Evolutionary conservation across 2,888 invertebrate genomes (phyloP).

Genomic region (Junonia oenone): DNA sequence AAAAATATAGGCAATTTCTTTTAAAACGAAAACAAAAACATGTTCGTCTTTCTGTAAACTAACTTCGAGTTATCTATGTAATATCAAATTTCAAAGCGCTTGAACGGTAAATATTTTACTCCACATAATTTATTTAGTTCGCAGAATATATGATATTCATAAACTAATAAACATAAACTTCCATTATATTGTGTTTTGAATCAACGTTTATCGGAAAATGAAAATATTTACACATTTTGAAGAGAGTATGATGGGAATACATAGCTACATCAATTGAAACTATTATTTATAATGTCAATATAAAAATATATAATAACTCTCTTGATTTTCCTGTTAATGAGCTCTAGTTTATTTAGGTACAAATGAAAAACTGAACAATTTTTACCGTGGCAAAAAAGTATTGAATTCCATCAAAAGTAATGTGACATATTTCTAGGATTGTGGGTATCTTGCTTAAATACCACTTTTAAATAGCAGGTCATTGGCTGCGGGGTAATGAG

Average conservation of each 20-base stretch:
- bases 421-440: not conserved
- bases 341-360: too few species aligned
- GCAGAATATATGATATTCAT: not conserved
- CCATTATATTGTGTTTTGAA: not conserved
- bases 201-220: not conserved
- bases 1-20: not conserved
- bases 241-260: too few species aligned
- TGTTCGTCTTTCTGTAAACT: not conserved
- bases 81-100: not conserved
- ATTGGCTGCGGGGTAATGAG: slow-evolving; percentile 40
- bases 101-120: not conserved
- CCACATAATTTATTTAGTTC: not conserved
- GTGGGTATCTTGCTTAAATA: slow-evolving; percentile 5
- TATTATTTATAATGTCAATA: too few species aligned
- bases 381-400: too few species aligned
- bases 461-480: slow-evolving; percentile 38
- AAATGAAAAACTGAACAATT: too few species aligned
- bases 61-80: not conserved
- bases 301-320: too few species aligned
- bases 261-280: too few species aligned
- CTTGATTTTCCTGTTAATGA: too few species aligned
- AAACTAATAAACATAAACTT: too few species aligned
- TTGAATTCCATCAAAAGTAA: too few species aligned
- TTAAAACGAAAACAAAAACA: not conserved
- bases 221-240: too few species aligned